Conservation (phyloP, 2,797 vertebrate species). For the Pangasius djambal region DNA sequence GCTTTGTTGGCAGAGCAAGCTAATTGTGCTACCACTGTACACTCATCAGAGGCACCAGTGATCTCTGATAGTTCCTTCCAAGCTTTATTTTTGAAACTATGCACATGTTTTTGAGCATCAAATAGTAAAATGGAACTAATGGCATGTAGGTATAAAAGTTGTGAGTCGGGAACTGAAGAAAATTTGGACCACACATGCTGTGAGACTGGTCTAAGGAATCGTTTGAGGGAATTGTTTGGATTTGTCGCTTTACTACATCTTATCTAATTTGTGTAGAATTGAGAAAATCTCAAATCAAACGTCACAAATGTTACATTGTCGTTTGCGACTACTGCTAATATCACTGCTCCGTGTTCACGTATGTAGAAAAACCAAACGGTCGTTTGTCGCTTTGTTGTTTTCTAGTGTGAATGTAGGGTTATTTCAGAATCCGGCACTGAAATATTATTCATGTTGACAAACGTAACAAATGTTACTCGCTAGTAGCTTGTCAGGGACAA, state of each 20-base stretch:
- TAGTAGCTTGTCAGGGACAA: not conserved
- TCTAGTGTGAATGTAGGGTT: not conserved
- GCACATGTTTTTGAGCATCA: not conserved
- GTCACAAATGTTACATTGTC: not conserved
- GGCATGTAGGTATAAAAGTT: no score
- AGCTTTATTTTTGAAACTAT: not conserved
- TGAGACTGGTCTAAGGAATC: no score
- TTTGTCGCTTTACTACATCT: not conserved
- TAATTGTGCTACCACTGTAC: no score
- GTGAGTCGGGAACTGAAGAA: not conserved
- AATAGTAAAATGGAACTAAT: not conserved
- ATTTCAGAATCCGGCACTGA: not conserved
- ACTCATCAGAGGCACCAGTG: no score
- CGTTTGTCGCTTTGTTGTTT: not conserved
- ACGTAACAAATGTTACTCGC: not conserved
- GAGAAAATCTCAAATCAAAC: not conserved
- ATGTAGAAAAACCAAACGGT: not conserved
- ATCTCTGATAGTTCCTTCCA: not conserved
- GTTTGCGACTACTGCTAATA: not conserved
- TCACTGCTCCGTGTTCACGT: not conserved
- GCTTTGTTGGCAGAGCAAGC: no score
- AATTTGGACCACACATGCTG: not conserved
- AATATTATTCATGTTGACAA: not conserved
- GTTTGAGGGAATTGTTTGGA: no score
- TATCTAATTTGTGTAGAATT: not conserved